Evolutionary conservation across 1,140 invertebrate genomes (phyloP).

Genomic region (Hypsibius dujardini): DNA sequence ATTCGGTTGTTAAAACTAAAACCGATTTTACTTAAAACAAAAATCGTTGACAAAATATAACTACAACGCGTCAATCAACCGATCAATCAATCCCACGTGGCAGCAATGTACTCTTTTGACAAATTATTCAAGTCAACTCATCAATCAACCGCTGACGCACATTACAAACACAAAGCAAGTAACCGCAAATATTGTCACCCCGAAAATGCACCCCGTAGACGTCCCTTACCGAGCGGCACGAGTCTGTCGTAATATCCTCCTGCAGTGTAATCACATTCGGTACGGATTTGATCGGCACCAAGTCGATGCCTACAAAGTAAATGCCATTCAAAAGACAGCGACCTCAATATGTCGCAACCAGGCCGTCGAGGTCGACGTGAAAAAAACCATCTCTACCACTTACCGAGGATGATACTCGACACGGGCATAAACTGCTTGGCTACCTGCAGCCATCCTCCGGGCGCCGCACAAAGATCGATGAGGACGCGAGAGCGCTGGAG

Average conservation of each 20-base stretch:
- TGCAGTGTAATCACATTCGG: conserved; percentile 68
- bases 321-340: conserved; percentile 14
- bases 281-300: conserved; percentile 83
- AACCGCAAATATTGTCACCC: too few relatives aligned
- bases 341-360: background rate
- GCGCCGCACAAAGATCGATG: conserved; percentile 93
- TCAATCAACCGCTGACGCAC: too few relatives aligned
- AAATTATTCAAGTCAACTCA: too few relatives aligned
- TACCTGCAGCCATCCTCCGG: conserved; percentile 99
- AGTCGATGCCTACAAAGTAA: conserved; percentile 56
- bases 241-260: conserved; percentile 92
- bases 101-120: too few relatives aligned
- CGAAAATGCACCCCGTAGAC: too few relatives aligned
- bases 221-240: conserved; percentile 38
- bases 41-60: too few relatives aligned
- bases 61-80: too few relatives aligned
- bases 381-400: conserved; percentile 21
- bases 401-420: conserved; percentile 72
- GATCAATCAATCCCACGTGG: too few relatives aligned
- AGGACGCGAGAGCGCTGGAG: conserved; percentile 84
- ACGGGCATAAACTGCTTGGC: conserved; percentile 93
- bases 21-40: too few relatives aligned
- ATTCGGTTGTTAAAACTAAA: too few relatives aligned
- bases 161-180: too few relatives aligned
- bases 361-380: background rate